These are phyloP conservation scores for Cephus nigrinus DNA, from an alignment of 2,888 invertebrate genomes.

Conservation along the genomic window DNA sequence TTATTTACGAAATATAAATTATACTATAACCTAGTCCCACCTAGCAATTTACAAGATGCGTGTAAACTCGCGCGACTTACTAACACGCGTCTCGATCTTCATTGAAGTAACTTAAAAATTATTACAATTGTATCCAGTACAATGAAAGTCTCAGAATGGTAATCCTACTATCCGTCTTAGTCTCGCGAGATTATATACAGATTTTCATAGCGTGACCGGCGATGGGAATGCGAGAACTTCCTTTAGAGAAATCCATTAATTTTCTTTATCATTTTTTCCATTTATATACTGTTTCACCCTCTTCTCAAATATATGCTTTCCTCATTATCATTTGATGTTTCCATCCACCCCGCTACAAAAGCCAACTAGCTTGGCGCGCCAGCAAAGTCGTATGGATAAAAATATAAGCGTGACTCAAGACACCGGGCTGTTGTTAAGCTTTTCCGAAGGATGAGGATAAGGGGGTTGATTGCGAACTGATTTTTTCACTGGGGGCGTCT, in stretches of 20 bases:
- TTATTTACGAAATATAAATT: slow-evolving; percentile 57
- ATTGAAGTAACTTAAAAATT: background rate
- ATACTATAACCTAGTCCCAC: slow-evolving; percentile 37
- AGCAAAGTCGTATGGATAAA: background rate
- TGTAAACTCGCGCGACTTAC: slow-evolving; percentile 6
- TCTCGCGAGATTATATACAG: background rate
- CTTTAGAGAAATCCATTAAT: background rate
- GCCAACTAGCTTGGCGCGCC: background rate
- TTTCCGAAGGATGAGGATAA: slow-evolving; percentile 34
- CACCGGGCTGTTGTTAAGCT: slow-evolving; percentile 36
- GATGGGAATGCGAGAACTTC: background rate
- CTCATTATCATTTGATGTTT: background rate
- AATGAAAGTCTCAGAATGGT: slow-evolving; percentile 10
- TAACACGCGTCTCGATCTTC: slow-evolving; percentile 10
- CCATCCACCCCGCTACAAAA: background rate
- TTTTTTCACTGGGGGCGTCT: slow-evolving; percentile 39
- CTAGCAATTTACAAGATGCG: slow-evolving; percentile 9
- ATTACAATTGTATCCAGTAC: slow-evolving; percentile 10
- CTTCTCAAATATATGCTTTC: background rate
- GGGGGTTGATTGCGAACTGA: slow-evolving; percentile 25
- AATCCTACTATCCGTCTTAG: background rate
- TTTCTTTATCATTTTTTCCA: background rate
- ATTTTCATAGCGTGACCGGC: background rate
- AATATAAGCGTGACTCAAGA: slow-evolving; percentile 25
- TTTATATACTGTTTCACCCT: background rate